phyloP scores from a whole-genome alignment of 1,140 invertebrate genomes.

The Lucilia sericata region DNA sequence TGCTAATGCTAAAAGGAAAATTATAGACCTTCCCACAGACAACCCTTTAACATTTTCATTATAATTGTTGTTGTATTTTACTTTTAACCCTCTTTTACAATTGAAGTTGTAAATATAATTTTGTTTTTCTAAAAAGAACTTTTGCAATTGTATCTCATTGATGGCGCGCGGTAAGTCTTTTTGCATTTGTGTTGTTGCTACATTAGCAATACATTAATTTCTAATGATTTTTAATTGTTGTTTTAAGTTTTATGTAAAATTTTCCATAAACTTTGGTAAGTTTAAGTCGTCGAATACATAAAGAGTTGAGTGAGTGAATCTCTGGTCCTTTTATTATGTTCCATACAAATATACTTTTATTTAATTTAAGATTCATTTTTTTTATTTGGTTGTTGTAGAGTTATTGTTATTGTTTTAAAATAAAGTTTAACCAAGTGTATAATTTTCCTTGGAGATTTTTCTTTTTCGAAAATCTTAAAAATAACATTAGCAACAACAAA shows the following conservation, averaged over 20 bases:
- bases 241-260: conserved; percentile 18
- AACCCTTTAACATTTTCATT: background rate
- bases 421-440: conserved; percentile 42
- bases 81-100: background rate
- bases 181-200: background rate
- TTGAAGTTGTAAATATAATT: background rate
- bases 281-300: background rate
- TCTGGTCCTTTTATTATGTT: background rate
- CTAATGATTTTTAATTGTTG: conserved; percentile 41
- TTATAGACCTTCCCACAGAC: background rate
- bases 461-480: background rate
- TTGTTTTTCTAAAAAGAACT: background rate
- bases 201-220: conserved; percentile 41
- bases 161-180: too few species aligned
- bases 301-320: background rate
- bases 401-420: conserved; percentile 25
- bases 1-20: background rate
- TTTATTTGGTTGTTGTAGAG: background rate
- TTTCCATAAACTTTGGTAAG: background rate
- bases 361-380: conserved; percentile 15
- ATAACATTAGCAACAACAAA: conserved; percentile 15
- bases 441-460: conserved; percentile 26
- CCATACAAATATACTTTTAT: background rate
- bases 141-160: background rate
- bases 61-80: background rate